Evolutionary conservation across 2,888 invertebrate species (phyloP), one percentile per base, ranked within the genome.

Genomic region (Listrodromus nycthemerus): DNA sequence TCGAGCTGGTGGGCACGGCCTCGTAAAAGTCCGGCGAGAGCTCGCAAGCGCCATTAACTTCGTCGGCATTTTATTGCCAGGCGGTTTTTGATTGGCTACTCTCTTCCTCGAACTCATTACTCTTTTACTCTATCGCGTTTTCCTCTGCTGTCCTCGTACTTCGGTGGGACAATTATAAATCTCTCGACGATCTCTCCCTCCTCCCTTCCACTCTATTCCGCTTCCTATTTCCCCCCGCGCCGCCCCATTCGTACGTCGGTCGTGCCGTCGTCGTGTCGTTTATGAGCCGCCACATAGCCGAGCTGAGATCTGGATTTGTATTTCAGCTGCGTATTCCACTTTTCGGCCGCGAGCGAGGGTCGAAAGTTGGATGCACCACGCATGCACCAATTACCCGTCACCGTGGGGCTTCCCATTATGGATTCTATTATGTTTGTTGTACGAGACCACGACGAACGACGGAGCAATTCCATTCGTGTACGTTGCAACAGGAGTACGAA

Each of bases 11-110:
- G 27, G 3, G 30, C 61, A 66, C 80, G 75, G 82, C 69, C 70
- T 69, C 78, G 77, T 74, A 81, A 80, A 74, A 83, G 66, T 80
- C 66, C 71, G 61, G 41, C 81, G 84, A 79, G 67, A 27, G 30
- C 67, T 77, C 73, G 58, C 87, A 65, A 84, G 79, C 83, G 63
- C 86, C 86, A 86, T 88, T 88, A 88, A 87, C 88, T 83, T 41
- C 73, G 71, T 74, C 70, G 86, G 80, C 82, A 79, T 87, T 88
- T 88, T 88, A 87, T 88, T 82, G 81, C 84, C 61, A 45, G 78
- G 52, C 78, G 66, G 61, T 82, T 80, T 83, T 79, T 79, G 81
- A 84, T 84, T 84, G 79, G 81, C 75, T 71, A 83, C 69, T 78
- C 80, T 55, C 37, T 33, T 50, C 6, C 83, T 69, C 65, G 21